Evolutionary conservation across 2,888 invertebrate species (phyloP).

Genomic region (Linnaemya tessellans): DNA sequence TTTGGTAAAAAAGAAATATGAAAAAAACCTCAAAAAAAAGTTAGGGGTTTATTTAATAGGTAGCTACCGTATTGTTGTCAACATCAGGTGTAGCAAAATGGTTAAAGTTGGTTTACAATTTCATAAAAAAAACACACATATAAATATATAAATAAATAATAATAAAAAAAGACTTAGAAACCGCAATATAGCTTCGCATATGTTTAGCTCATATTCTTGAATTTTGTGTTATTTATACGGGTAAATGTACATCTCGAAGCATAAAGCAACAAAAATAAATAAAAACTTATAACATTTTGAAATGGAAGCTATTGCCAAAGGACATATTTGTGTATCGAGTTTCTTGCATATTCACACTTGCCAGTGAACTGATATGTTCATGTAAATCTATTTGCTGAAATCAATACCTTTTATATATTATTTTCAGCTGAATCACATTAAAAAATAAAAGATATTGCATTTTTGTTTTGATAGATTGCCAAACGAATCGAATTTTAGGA

Average conservation of each 20-base stretch:
- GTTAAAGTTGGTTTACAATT: constrained; percentile 33
- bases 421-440: no score
- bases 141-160: background rate
- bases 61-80: constrained; percentile 21
- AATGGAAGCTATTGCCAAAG: constrained; percentile 59
- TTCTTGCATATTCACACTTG: constrained; percentile 20
- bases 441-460: no score
- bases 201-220: constrained; percentile 12
- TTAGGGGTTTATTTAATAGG: constrained; percentile 43
- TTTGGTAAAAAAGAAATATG: background rate
- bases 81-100: constrained; percentile 46
- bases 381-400: background rate
- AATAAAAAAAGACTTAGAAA: constrained; percentile 12
- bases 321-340: constrained; percentile 63
- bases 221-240: constrained; percentile 32
- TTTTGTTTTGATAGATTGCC: no score
- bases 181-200: constrained; percentile 36
- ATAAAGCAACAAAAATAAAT: background rate
- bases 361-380: background rate
- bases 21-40: constrained; percentile 26
- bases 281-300: constrained; percentile 33
- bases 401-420: background rate
- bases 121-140: background rate
- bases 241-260: constrained; percentile 1
- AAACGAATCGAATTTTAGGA: no score